Evolutionary conservation across 2,113 vertebrate species (phyloP).

Genomic region (Aptenodytes forsteri): DNA sequence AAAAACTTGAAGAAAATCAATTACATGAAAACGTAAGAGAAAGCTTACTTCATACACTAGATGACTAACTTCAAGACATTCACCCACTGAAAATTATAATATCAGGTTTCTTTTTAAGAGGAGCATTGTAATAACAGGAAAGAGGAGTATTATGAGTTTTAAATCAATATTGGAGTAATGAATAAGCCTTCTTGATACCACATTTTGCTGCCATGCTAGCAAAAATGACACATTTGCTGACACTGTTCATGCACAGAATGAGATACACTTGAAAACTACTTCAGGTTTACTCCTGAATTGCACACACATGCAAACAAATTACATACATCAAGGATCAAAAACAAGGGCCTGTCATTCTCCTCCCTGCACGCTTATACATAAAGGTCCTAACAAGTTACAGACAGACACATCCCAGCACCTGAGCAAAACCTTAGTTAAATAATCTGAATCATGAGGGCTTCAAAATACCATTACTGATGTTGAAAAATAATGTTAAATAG

Average conservation of each 20-base stretch:
- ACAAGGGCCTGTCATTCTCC: neutral
- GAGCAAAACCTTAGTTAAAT: neutral
- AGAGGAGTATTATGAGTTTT: neutral
- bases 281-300: neutral
- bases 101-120: neutral
- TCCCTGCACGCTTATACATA: neutral
- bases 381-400: neutral
- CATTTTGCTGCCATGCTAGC: neutral
- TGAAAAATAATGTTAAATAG: neutral
- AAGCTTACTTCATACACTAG: neutral
- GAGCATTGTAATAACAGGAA: neutral
- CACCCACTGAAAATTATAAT: neutral
- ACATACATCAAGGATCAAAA: neutral
- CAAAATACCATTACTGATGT: neutral
- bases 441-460: neutral
- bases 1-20: neutral
- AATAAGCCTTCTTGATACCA: neutral
- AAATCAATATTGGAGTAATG: rapidly evolving
- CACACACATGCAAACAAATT: neutral
- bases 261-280: neutral
- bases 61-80: neutral
- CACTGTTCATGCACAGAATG: neutral
- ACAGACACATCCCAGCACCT: neutral
- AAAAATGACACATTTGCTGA: neutral
- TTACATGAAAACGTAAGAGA: neutral